Evolutionary conservation across 2,113 vertebrate species (phyloP).

Genomic region (Ascaphus truei): DNA sequence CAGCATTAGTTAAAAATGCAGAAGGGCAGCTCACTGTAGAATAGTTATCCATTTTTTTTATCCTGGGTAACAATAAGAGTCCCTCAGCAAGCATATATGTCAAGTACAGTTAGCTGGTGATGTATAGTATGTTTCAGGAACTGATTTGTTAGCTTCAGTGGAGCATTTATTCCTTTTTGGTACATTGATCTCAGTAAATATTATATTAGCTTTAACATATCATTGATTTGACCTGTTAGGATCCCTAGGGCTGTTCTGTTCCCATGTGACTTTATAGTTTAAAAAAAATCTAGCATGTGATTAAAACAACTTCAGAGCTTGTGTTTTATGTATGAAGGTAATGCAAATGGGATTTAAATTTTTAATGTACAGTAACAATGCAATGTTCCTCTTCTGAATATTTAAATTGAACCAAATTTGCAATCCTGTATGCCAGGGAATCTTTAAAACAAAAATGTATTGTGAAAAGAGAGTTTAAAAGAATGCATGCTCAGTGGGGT

Average conservation of each 20-base stretch:
- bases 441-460: too few relatives aligned
- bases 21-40: conserved; percentile 4
- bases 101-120: conserved; percentile 7
- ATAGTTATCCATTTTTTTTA: conserved; percentile 19
- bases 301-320: too few relatives aligned
- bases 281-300: not conserved
- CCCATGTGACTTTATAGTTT: not conserved
- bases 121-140: not conserved
- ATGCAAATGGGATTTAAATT: too few relatives aligned
- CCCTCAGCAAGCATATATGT: conserved; percentile 3
- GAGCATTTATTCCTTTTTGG: conserved; percentile 14
- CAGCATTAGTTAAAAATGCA: conserved; percentile 23
- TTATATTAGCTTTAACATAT: conserved; percentile 20
- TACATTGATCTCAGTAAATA: not conserved
- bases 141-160: conserved; percentile 5
- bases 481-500: too few relatives aligned
- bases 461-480: too few relatives aligned
- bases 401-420: too few relatives aligned
- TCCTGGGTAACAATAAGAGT: conserved; percentile 2
- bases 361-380: too few relatives aligned
- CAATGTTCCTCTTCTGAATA: too few relatives aligned
- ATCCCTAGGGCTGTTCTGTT: not conserved
- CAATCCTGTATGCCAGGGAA: too few relatives aligned
- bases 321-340: too few relatives aligned
- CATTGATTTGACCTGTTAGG: not conserved